Evolutionary conservation across 2,797 vertebrate species (phyloP).

Genomic region (Characodon lateralis): DNA sequence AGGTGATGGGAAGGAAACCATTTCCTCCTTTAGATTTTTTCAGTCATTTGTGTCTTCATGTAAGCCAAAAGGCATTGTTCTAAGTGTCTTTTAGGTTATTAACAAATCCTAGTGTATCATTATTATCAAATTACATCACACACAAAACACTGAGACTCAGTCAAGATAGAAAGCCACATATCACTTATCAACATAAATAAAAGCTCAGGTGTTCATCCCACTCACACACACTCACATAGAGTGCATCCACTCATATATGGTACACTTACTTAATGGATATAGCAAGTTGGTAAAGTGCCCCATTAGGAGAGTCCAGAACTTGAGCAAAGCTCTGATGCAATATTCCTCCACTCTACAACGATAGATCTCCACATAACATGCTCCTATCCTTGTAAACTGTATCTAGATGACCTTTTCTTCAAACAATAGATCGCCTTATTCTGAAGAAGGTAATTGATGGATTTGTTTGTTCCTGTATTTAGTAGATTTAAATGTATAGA

Average conservation of each 20-base stretch:
- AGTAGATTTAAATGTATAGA: slow-evolving; percentile 41
- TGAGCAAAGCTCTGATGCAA: slow-evolving; percentile 86
- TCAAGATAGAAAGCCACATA: slow-evolving; percentile 23
- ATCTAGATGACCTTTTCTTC: slow-evolving; percentile 38
- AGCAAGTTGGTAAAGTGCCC: slow-evolving; percentile 88
- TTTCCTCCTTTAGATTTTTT: slow-evolving; percentile 14
- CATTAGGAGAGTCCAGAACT: slow-evolving; percentile 88
- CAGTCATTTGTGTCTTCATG: not conserved
- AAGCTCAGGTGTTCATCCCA: slow-evolving; percentile 4
- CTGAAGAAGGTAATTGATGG: slow-evolving; percentile 47
- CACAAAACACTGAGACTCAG: slow-evolving; percentile 23
- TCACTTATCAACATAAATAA: slow-evolving; percentile 53
- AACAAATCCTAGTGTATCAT: slow-evolving; percentile 23
- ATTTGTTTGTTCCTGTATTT: slow-evolving; percentile 50
- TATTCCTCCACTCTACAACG: slow-evolving; percentile 78
- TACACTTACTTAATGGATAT: slow-evolving; percentile 78
- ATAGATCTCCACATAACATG: slow-evolving; percentile 67
- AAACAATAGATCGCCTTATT: slow-evolving; percentile 51
- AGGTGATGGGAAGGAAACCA: slow-evolving; percentile 36
- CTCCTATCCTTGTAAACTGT: slow-evolving; percentile 55
- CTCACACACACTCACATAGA: slow-evolving; percentile 18
- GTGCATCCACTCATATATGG: slow-evolving; percentile 58
- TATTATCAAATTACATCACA: slow-evolving; percentile 25
- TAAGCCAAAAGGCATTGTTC: not conserved
- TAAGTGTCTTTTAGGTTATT: slow-evolving; percentile 30